These are phyloP conservation scores for Silurus meridionalis DNA, from an alignment of 2,113 vertebrate species.

Conservation along the genomic window DNA sequence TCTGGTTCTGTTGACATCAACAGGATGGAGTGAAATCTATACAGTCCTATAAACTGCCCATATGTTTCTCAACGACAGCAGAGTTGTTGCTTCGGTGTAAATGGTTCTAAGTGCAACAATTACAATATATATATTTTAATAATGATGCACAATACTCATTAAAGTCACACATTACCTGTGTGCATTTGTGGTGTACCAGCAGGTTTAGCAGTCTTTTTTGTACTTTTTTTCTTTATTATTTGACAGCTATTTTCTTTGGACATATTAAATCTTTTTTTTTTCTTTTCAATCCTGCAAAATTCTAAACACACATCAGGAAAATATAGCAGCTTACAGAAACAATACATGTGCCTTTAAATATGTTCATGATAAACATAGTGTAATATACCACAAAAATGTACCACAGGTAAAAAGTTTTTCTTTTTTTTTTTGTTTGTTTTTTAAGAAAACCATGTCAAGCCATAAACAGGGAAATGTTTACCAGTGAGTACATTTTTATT, in stretches of 20 bases:
- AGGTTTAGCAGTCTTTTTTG: conserved; percentile 16
- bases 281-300: conserved; percentile 39
- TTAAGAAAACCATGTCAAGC: conserved; percentile 42
- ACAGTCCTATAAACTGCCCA: conserved; percentile 30
- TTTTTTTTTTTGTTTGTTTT: conserved; percentile 14
- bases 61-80: conserved; percentile 31
- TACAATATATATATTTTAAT: conserved; percentile 18
- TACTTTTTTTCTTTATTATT: not conserved
- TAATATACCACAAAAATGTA: conserved; percentile 42
- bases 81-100: conserved; percentile 7
- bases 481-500: conserved; percentile 50
- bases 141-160: conserved; percentile 26
- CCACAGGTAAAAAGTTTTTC: conserved; percentile 34
- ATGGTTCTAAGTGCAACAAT: conserved; percentile 41
- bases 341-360: conserved; percentile 43
- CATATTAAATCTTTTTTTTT: conserved; percentile 2
- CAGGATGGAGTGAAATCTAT: conserved; percentile 30
- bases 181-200: conserved; percentile 35
- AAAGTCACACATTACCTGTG: conserved; percentile 26
- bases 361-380: conserved; percentile 36
- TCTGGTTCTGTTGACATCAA: conserved; percentile 8
- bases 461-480: conserved; percentile 46
- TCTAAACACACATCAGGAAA: conserved; percentile 48
- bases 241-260: conserved; percentile 39
- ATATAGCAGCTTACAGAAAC: conserved; percentile 54